Base-by-base conservation (phyloP, 2,888 invertebrate genomes). In the Neoaliturus tenellus region DNA sequence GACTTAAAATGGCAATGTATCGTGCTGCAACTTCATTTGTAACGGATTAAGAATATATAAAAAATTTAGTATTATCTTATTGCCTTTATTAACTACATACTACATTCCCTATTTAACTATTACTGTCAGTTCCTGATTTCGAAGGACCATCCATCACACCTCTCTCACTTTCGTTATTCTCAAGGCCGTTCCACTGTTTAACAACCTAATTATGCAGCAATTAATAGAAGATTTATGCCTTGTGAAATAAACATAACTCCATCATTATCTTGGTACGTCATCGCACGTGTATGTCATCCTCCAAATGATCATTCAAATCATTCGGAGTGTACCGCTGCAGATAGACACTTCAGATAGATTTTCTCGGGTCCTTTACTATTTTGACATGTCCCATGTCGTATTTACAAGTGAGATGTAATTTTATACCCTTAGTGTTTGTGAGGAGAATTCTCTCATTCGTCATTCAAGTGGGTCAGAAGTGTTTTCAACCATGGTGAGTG, bases 191-290 rank as follows among this genome's bases (percentile, higher is more conserved):
- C 12, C 23, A 14, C 55, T 8, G 1, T 31, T 62, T 62, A 4
- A 14, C 62, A 28, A 17, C 55, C 6, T 23, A 6, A 62, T 62
- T 62, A 62, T 62, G 25, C 17, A 17, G 31, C 28, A 31, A 62
- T 62, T 62, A 62, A 62, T 62, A 31, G 14, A 28, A 28, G 62
- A 62, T 62, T 62, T 62, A 62, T 62, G 62, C 28, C 62, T 55
- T 25, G 31, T 62, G 62, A 12, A 62, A 28, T 62, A 62, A 62
- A 62, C 62, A 62, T 62, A 31, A 28, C 28, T 28, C 62, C n/a
- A 62, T 28, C n/a, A n/a, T n/a, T n/a, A n/a, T n/a, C n/a, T n/a
- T n/a, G n/a, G n/a, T 28, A 62, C 62, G 4, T 62, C 55, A 6
- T 6, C 20, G 23, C 23, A 51, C 20, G 51, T 39, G 8, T 39